phyloP scores from a whole-genome alignment of 64 coral and sea anemone species.

The Orbicella faveolata region DNA sequence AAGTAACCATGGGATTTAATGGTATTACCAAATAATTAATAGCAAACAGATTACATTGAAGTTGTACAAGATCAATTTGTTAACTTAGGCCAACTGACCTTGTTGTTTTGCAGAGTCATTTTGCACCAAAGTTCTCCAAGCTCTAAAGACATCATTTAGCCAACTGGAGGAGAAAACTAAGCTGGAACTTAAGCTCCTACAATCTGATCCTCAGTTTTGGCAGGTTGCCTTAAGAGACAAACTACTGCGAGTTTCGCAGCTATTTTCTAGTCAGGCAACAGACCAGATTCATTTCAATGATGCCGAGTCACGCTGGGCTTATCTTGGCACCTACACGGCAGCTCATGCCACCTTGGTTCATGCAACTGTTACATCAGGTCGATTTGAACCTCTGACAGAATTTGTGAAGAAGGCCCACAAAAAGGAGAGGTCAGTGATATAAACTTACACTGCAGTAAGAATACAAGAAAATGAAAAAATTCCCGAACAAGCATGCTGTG shows the following conservation, averaged over 20 bases:
- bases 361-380: slow-evolving; percentile 68
- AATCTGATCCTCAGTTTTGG: slow-evolving; percentile 74
- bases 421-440: slow-evolving; percentile 42
- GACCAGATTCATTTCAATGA: slow-evolving; percentile 82
- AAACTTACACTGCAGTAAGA: too few species aligned
- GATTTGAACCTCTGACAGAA: slow-evolving; percentile 80
- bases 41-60: neutral
- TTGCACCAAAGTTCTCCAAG: slow-evolving; percentile 74
- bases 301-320: slow-evolving; percentile 88
- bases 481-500: too few species aligned
- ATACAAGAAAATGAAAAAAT: too few species aligned
- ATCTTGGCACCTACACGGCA: slow-evolving; percentile 86
- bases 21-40: too few species aligned
- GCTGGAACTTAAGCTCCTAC: slow-evolving; percentile 86
- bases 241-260: slow-evolving; percentile 80
- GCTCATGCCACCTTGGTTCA: slow-evolving; percentile 91
- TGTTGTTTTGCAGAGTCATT: slow-evolving; percentile 70
- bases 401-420: slow-evolving; percentile 60
- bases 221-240: slow-evolving; percentile 81
- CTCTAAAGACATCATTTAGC: slow-evolving; percentile 83
- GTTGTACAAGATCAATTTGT: neutral
- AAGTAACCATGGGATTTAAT: too few species aligned
- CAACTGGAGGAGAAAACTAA: slow-evolving; percentile 93
- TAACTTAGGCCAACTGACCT: neutral
- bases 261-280: slow-evolving; percentile 92